Percentiles rank a stretch among this genome's conserved stretches.
Evolutionary conservation across 2,113 vertebrate species (phyloP).

Genomic region (Myrmophylax atrothorax): DNA sequence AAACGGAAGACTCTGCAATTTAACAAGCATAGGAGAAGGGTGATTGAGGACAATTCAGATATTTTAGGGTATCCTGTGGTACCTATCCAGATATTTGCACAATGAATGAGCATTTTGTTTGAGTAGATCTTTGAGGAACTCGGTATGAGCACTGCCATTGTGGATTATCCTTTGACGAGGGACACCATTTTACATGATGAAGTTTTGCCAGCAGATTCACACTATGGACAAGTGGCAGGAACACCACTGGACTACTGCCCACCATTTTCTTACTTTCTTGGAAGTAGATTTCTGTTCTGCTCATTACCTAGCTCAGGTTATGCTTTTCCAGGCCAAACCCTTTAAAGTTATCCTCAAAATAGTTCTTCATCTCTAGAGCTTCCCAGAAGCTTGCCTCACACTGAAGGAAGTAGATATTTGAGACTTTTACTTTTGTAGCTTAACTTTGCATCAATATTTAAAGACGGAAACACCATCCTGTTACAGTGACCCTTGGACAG

Average conservation of each 20-base stretch:
- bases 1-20: background rate
- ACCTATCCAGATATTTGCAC: background rate
- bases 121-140: background rate
- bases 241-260: background rate
- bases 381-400: background rate
- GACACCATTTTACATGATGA: background rate
- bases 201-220: background rate
- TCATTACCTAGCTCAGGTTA: background rate
- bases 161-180: background rate
- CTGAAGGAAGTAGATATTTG: background rate
- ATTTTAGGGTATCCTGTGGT: background rate
- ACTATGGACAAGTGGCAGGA: background rate
- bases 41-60: background rate
- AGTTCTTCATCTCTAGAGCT: background rate
- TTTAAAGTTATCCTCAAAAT: background rate
- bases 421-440: background rate
- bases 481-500: background rate
- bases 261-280: background rate
- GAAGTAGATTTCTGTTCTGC: background rate
- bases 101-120: rapidly evolving
- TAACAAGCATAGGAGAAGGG: background rate
- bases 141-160: background rate
- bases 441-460: background rate
- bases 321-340: background rate
- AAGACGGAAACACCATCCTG: background rate